Evolutionary conservation across 2,797 vertebrate species (phyloP), one percentile per base, ranked within the genome.

Genomic region (Cephalopachus bancanus): DNA sequence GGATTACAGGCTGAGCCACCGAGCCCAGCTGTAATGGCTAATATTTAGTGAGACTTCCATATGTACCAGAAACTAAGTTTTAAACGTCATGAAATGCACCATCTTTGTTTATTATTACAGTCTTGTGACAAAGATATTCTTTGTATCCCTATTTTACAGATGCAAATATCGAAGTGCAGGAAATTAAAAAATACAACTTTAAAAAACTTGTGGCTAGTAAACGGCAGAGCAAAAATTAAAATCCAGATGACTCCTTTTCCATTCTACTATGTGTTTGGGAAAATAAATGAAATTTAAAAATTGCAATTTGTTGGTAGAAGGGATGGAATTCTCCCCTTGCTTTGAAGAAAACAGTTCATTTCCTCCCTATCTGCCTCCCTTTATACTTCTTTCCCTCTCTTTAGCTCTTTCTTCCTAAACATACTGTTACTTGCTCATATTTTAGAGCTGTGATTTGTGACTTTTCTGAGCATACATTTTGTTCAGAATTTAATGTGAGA

Each of bases 351-450:
- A 53, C 8, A 0, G 1, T 30, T 79, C 16, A 33, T 19, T 7
- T 6, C 2, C 14, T 14, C 37, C 4, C 3, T 24, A 3, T 37
- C 6, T 10, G 0, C 8, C 11, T 55, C 19, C 24, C 1, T 60
- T 1, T 5, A 2, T 19, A 0, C 12, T 1, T 59, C 15, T 17
- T 0, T 17, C 15, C 5, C 2, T n/a, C 7, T 8, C 1, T 30
- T 53, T 60, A 37, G 7, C 16, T 49, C 0, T 75, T 12, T 15
- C 11, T 60, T 55, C n/a, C 12, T 57, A 28, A 14, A 26, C 14
- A 26, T 22, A 67, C 1, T 0, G 1, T 60, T 60, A 88, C 37
- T 30, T 80, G 3, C 17, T 95, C 22, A 64, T 22, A 76, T 71
- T 64, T 28, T 87, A 30, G 7, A 49, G 12, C 49, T 76, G 15